Evolutionary conservation across 2,113 vertebrate species (phyloP), one percentile per base, ranked within the genome.

Genomic region (Sakesphorus luctuosus): DNA sequence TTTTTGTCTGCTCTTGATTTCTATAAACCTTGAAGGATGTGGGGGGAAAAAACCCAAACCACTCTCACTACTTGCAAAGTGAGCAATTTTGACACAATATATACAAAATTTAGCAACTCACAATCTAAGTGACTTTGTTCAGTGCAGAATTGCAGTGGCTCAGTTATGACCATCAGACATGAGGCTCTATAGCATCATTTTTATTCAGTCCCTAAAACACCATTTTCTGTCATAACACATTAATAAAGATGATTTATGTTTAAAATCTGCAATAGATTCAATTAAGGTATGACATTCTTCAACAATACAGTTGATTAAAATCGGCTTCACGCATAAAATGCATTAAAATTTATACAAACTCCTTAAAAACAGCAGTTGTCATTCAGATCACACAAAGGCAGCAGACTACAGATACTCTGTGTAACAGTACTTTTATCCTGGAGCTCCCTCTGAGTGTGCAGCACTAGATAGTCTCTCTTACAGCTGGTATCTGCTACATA

Each of bases 331-430:
- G 13, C 67, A 55, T 49, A 65, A 84, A 47, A 62, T 55, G 17
- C 38, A 83, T 69, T 47, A 31, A 97, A 91, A 56, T 90, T 94
- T 85, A 94, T 61, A 95, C 44, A 98, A 97, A 95, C 87, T 95
- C 98, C 95, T 98, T 98, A 75, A 97, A 94, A 98, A 96, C 90
- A 98, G 96, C 97, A 98, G 97, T 92, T 97, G 74, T 95, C 91
- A 90, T 91, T 98, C 76, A 78, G 14, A 44, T 87, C 74, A 96
- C 71, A 7, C 87, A 93, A 93, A 84, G 23, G 76, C 44, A 55
- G 87, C 79, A 92, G 91, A 94, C 84, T 88, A 92, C 46, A 95
- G 75, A 84, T 97, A 94, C 53, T 97, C 76, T 84, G 91, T 12
- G 3, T 72, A 94, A 95, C 71, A 84, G 66, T 87, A 94, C 25